phyloP scores from a whole-genome alignment of 2,888 invertebrate species.

The Ichneumoninae sp. region DNA sequence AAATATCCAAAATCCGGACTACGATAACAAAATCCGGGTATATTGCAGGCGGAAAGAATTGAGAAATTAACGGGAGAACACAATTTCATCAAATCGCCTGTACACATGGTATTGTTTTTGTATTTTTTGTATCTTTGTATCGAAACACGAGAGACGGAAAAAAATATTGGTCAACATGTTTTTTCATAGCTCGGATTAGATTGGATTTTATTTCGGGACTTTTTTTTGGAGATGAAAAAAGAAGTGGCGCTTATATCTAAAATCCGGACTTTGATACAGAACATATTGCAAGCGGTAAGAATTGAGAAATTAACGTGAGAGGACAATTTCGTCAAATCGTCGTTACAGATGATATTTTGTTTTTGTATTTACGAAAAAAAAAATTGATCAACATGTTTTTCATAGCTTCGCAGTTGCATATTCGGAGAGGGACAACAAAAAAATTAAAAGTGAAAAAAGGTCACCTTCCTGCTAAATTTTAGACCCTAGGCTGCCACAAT shows the following conservation, averaged over 20 bases:
- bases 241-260: too few relatives aligned
- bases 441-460: not conserved
- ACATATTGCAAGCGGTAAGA: too few relatives aligned
- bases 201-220: not conserved
- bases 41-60: conserved; percentile 16
- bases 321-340: too few relatives aligned
- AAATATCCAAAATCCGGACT: conserved; percentile 2
- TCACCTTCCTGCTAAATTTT: not conserved
- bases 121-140: too few relatives aligned
- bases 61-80: conserved; percentile 17
- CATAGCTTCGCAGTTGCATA: too few relatives aligned
- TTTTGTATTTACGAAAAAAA: too few relatives aligned
- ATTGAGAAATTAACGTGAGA: too few relatives aligned
- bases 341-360: too few relatives aligned
- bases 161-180: not conserved
- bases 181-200: not conserved
- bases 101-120: not conserved
- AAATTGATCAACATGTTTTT: too few relatives aligned
- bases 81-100: not conserved
- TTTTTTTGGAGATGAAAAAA: not conserved
- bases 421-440: too few relatives aligned
- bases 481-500: not conserved
- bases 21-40: not conserved
- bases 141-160: too few relatives aligned
- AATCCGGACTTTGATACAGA: too few relatives aligned